A percentile compares a stretch with the other conserved stretches of the same genome.
phyloP scores from a whole-genome alignment of 37 sponge, comb jelly and placozoan genomes.

The Aplysina aerophoba region DNA sequence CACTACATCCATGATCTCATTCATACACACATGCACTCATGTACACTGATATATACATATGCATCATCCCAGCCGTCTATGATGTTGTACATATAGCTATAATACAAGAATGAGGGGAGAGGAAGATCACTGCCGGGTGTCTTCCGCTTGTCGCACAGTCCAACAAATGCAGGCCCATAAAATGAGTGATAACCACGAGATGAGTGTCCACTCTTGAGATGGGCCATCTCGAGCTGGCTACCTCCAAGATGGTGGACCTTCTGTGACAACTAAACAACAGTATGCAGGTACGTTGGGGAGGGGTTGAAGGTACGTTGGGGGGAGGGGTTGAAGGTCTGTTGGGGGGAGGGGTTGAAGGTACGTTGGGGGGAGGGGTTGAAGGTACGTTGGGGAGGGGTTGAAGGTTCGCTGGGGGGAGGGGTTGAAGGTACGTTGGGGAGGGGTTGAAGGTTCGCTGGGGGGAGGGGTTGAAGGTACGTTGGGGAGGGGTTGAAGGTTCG shows the following conservation, averaged over 20 bases:
- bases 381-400: neutral
- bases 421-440: neutral
- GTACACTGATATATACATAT: too few relatives aligned
- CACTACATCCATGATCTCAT: too few relatives aligned
- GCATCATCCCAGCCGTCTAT: too few relatives aligned
- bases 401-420: neutral
- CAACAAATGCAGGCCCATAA: constrained; percentile 16
- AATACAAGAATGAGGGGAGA: too few relatives aligned
- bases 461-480: too few relatives aligned
- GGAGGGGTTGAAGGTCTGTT: constrained; percentile 80
- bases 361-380: neutral
- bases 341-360: neutral
- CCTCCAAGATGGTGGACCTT: constrained; percentile 38
- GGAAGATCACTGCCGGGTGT: too few relatives aligned
- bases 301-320: constrained; percentile 61
- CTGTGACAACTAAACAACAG: constrained; percentile 48
- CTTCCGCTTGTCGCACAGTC: too few relatives aligned
- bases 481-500: too few relatives aligned
- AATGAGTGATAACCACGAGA: neutral
- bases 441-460: too few relatives aligned
- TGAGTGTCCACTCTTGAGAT: neutral
- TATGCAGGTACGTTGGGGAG: too few relatives aligned
- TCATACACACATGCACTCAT: too few relatives aligned
- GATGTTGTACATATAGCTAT: too few relatives aligned
- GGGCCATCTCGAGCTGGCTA: neutral